Percentiles rank a stretch among this genome's conserved stretches.
phyloP scores from a whole-genome alignment of 2,113 vertebrate species.

The Proterorhinus semilunaris region DNA sequence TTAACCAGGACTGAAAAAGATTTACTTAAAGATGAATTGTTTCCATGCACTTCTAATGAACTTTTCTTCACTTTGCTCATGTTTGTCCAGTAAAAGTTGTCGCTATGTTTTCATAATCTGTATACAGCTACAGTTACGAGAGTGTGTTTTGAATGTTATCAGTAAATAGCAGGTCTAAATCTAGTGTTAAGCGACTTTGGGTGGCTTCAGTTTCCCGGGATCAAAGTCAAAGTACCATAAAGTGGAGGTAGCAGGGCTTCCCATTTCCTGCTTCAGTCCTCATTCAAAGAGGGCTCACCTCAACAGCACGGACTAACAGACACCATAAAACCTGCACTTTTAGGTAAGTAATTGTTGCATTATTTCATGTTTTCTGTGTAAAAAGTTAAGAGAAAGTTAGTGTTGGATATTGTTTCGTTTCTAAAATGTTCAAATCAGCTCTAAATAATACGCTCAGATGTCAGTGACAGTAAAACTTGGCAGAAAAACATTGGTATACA shows the following conservation, averaged over 20 bases:
- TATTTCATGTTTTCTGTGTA: background rate
- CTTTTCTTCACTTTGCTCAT: background rate
- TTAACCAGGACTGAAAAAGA: background rate
- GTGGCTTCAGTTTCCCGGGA: conserved; percentile 50
- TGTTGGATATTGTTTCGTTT: background rate
- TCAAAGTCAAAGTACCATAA: conserved; percentile 80
- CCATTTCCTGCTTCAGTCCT: conserved; percentile 49
- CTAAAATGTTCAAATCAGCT: background rate
- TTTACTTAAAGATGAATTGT: background rate
- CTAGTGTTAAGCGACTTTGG: conserved; percentile 12
- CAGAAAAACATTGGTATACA: no score
- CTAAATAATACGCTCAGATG: no score
- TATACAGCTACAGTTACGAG: background rate
- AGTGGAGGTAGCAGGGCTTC: conserved; percentile 34
- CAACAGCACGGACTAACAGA: background rate
- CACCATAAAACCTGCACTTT: background rate
- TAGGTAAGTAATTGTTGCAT: conserved; percentile 44
- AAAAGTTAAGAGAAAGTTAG: background rate
- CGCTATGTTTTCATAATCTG: background rate
- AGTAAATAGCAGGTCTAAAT: background rate
- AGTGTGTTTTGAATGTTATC: background rate
- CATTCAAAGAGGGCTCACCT: conserved; percentile 13
- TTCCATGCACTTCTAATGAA: background rate
- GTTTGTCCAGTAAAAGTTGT: background rate
- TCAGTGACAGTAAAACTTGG: no score